Base-by-base conservation (phyloP, 2,113 vertebrate species). In the Phoxinus phoxinus region DNA sequence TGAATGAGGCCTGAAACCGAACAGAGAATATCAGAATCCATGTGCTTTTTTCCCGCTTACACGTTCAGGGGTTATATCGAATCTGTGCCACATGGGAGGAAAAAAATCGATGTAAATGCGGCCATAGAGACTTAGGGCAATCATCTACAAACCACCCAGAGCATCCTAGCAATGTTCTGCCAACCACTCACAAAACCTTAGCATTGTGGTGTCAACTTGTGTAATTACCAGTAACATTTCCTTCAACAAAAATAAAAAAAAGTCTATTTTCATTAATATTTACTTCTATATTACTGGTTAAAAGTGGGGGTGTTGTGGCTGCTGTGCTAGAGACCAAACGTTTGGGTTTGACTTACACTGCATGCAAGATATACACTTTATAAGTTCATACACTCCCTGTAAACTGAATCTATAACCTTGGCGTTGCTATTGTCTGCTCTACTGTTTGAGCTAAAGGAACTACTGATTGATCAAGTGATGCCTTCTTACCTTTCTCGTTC, bases 401-500 rank as follows among this genome's bases (percentile, higher is more conserved):
- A 27, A 65, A 30, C 15, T 30, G 6, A 30, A 30, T n/a, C 25
- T 2, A 12, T 65, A 32, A 69, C 17, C 17, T 23, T 71, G 32
- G 67, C 67, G 0, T 41, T 41, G 19, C 21, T 23, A 71, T 32
- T 35, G 21, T 71, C 4, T 37, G 32, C 32, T 6, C 32, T 71
- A 11, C 67, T 71, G 19, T 23, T 23, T 37, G 19, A 41, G 67
- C 17, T 69, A 37, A 8, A 32, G 27, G 15, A 67, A 32, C 13
- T 67, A 32, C 17, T 17, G 2, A 35, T 9, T 69, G 17, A 51
- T 17, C 7, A n/a, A 17, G 63, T 46, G 44, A 51, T 73, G 17
- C 17, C 78, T 83, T 10, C 84, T 79, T 91, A 96, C 96, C 96
- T 94, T 93, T 95, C 89, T 96, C 96, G 0, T 90, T 94, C 51